These are phyloP conservation scores for Drosophila mettleri DNA, from an alignment of 2,888 invertebrate genomes.

Conservation along the genomic window DNA sequence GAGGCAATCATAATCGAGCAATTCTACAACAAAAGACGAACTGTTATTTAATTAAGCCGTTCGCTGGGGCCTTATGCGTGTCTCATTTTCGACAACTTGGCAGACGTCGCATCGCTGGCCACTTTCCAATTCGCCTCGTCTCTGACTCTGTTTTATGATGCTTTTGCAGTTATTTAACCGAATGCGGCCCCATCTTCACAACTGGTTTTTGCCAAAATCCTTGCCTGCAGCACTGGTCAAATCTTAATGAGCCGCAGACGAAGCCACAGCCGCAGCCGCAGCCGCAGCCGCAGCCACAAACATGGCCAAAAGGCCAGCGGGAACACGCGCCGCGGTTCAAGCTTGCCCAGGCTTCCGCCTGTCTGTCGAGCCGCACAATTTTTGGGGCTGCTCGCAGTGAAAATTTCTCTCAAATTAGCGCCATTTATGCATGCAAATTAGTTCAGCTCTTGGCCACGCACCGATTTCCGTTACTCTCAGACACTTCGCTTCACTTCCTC, in stretches of 20 bases:
- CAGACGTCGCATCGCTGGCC: slow-evolving; percentile 35
- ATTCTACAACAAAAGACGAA: slow-evolving; percentile 47
- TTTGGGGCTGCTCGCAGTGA: slow-evolving; percentile 41
- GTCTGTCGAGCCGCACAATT: slow-evolving; percentile 36
- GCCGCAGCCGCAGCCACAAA: slow-evolving; percentile 27
- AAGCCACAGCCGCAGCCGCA: neutral
- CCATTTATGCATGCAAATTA: slow-evolving; percentile 73
- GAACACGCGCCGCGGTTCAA: slow-evolving; percentile 51
- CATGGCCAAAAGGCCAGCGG: slow-evolving; percentile 46
- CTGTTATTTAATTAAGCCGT: slow-evolving; percentile 53
- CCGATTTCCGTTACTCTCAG: slow-evolving; percentile 56
- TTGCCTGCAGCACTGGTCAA: slow-evolving; percentile 62
- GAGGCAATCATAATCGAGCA: slow-evolving; percentile 52
- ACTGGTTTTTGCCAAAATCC: slow-evolving; percentile 61
- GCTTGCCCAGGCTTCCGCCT: slow-evolving; percentile 59
- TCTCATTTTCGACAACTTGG: slow-evolving; percentile 44
- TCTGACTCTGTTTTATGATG: slow-evolving; percentile 41
- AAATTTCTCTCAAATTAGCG: slow-evolving; percentile 75
- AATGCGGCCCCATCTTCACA: slow-evolving; percentile 49
- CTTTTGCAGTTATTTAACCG: slow-evolving; percentile 49
- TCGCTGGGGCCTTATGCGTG: slow-evolving; percentile 49
- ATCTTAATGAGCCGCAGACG: slow-evolving; percentile 58
- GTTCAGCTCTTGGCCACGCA: slow-evolving; percentile 63
- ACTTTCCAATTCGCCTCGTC: slow-evolving; percentile 47
- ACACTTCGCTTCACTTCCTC: slow-evolving; percentile 66